phyloP scores from a whole-genome alignment of 1,140 invertebrate genomes.

The Drosophila pandora region DNA sequence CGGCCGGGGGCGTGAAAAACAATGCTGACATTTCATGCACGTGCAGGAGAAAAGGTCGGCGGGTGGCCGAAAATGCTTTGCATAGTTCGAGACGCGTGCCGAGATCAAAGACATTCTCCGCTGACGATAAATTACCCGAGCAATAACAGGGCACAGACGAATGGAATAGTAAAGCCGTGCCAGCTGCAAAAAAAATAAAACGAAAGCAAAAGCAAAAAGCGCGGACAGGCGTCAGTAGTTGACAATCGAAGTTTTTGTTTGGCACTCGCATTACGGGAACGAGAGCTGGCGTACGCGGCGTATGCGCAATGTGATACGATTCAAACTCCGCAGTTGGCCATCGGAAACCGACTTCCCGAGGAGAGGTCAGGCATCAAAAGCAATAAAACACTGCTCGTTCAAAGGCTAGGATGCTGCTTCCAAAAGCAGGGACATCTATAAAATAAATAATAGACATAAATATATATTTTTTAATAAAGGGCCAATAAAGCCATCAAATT shows the following conservation, averaged over 20 bases:
- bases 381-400: constrained; percentile 56
- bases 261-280: constrained; percentile 50
- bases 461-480: constrained; percentile 13
- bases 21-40: constrained; percentile 61
- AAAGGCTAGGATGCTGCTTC: background rate
- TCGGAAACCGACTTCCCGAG: constrained; percentile 21
- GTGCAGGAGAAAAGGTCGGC: constrained; percentile 38
- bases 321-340: constrained; percentile 27
- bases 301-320: constrained; percentile 57
- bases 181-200: constrained; percentile 25
- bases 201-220: constrained; percentile 26
- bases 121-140: constrained; percentile 70
- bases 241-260: constrained; percentile 66
- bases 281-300: constrained; percentile 35
- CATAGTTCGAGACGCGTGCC: constrained; percentile 46
- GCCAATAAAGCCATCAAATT: background rate
- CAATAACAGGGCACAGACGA: constrained; percentile 49
- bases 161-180: constrained; percentile 9
- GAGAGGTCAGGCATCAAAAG: constrained; percentile 46
- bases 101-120: constrained; percentile 61
- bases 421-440: constrained; percentile 19
- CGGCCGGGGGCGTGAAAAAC: constrained; percentile 25
- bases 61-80: constrained; percentile 55
- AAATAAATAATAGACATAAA: constrained; percentile 19
- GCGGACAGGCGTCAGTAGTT: constrained; percentile 37